Percentiles rank a stretch among this genome's conserved stretches.
Evolutionary conservation across 2,888 invertebrate genomes (phyloP).

Genomic region (Helleia helle): DNA sequence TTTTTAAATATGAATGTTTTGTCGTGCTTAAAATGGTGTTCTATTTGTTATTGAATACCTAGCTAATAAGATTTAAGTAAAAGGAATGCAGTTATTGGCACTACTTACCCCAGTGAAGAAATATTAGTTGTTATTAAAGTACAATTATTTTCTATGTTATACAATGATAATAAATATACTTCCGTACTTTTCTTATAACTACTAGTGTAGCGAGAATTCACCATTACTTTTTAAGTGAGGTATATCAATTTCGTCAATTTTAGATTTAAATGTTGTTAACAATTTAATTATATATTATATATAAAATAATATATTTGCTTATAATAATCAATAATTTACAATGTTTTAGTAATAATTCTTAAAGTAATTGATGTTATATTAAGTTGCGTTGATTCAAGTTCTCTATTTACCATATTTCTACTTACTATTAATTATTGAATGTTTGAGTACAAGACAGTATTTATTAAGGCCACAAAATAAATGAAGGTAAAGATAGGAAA

Average conservation of each 20-base stretch:
- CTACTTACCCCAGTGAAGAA: constrained; percentile 46
- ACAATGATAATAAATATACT: constrained; percentile 29
- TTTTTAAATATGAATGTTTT: constrained; percentile 76
- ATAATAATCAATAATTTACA: constrained; percentile 16
- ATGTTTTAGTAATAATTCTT: constrained; percentile 15
- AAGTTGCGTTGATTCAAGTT: constrained; percentile 17
- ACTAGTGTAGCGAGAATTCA: constrained; percentile 41
- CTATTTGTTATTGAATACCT: constrained; percentile 75
- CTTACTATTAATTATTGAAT: neutral
- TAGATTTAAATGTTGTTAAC: constrained; percentile 61
- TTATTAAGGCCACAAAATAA: neutral
- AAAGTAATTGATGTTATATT: constrained; percentile 16
- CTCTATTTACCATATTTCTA: constrained; percentile 4
- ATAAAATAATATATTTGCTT: constrained; percentile 14
- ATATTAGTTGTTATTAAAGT: constrained; percentile 27
- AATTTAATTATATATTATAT: constrained; percentile 44
- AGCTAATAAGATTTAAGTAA: constrained; percentile 70
- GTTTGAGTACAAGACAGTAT: constrained; percentile 3
- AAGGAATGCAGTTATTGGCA: constrained; percentile 73
- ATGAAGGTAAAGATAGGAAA: neutral
- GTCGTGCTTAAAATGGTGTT: constrained; percentile 76
- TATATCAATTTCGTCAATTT: constrained; percentile 74
- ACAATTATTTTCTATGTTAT: constrained; percentile 23
- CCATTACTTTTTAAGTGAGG: constrained; percentile 57
- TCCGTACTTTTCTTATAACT: constrained; percentile 29